A percentile compares a stretch with the other conserved stretches of the same genome.
phyloP scores from a whole-genome alignment of 37 sponge, comb jelly and placozoan species.

The Diacarnus erythraeanus region DNA sequence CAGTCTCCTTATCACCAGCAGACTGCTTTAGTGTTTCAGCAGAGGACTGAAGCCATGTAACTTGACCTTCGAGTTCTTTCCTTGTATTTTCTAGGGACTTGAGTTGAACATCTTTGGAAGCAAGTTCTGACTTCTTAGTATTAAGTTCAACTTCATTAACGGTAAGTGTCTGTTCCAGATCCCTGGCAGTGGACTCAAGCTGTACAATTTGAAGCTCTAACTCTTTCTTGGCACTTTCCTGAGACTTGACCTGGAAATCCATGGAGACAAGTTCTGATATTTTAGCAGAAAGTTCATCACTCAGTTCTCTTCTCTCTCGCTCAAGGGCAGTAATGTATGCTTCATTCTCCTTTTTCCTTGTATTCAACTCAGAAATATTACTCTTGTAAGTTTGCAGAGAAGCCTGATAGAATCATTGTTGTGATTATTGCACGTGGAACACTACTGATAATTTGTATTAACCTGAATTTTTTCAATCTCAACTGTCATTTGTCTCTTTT shows the following conservation, averaged over 20 bases:
- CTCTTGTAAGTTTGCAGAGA: neutral
- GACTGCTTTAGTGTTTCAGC: neutral
- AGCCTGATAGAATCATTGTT: neutral
- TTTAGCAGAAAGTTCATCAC: neutral
- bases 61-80: neutral
- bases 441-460: neutral
- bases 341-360: neutral
- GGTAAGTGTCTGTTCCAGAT: neutral
- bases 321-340: neutral
- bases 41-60: neutral
- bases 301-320: neutral
- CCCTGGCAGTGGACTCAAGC: neutral
- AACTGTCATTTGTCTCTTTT: neutral
- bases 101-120: neutral
- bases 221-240: neutral
- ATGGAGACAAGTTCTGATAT: neutral
- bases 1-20: neutral
- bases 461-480: conserved; percentile 5
- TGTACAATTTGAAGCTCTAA: neutral
- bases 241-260: neutral
- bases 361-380: neutral
- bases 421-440: neutral
- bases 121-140: neutral
- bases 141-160: neutral
- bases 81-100: neutral